phyloP scores from a whole-genome alignment of 2,113 vertebrate genomes.

The Antechinus stuartii region DNA sequence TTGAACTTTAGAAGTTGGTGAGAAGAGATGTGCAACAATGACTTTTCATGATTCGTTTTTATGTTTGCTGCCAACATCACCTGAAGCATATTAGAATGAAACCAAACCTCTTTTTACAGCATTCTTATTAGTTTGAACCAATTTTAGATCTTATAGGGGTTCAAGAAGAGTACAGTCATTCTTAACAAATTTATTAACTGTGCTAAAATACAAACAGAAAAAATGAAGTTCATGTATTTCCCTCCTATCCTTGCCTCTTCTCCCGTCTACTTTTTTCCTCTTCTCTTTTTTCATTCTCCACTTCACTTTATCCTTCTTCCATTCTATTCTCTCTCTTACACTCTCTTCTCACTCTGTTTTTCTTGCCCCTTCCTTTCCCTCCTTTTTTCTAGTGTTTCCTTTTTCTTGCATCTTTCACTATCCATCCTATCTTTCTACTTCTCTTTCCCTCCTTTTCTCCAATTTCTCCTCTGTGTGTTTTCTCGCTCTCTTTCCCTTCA shows the following conservation, averaged over 20 bases:
- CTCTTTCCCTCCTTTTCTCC: neutral
- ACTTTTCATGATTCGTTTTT: neutral
- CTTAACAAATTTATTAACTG: neutral
- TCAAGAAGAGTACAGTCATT: neutral
- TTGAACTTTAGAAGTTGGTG: slow-evolving; percentile 58
- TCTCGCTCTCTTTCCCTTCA: neutral
- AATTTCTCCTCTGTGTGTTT: neutral
- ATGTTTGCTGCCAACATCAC: neutral
- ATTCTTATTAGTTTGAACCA: neutral
- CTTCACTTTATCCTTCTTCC: neutral
- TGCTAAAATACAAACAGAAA: neutral
- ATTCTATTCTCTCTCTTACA: neutral
- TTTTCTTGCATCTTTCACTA: neutral
- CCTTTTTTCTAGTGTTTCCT: neutral
- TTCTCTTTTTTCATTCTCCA: neutral
- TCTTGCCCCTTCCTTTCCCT: neutral
- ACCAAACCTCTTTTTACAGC: neutral
- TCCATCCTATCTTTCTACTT: neutral
- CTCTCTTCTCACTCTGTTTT: neutral
- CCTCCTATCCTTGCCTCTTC: neutral
- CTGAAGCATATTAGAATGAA: neutral
- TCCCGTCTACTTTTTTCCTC: neutral
- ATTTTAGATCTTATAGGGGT: neutral
- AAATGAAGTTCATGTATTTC: neutral
- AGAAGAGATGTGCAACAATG: slow-evolving; percentile 13